phyloP scores from a whole-genome alignment of 2,888 invertebrate genomes.

The Andrena fulva region DNA sequence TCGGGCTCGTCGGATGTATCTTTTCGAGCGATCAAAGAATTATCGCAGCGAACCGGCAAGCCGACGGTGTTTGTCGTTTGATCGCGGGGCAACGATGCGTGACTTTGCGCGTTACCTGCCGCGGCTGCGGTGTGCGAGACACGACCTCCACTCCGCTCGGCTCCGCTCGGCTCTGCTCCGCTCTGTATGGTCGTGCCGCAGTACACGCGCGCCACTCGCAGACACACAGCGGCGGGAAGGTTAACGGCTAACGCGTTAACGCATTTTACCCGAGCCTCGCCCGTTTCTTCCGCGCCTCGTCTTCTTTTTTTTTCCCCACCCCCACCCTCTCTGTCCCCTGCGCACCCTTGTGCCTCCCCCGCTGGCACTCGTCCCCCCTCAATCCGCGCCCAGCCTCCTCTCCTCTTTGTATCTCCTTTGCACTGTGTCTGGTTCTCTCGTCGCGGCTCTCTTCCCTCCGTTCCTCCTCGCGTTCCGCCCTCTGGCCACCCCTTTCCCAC shows the following conservation, averaged over 20 bases:
- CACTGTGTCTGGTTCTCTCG: constrained; percentile 42
- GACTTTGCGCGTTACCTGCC: constrained; percentile 66
- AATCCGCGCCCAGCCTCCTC: constrained; percentile 8
- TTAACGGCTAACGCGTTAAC: constrained; percentile 76
- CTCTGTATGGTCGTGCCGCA: constrained; percentile 7
- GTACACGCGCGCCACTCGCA: constrained; percentile 30
- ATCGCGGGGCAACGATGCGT: constrained; percentile 79
- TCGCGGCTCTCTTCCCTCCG: constrained; percentile 51
- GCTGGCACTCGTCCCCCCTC: constrained; percentile 12
- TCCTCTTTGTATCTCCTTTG: constrained; percentile 63
- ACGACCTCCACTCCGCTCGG: constrained; percentile 43
- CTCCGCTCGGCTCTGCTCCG: constrained; percentile 28
- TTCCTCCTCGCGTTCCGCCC: constrained; percentile 45
- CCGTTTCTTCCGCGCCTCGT: constrained; percentile 19
- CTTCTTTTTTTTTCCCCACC: constrained; percentile 5
- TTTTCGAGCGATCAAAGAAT: constrained; percentile 83
- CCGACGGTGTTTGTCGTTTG: constrained; percentile 78
- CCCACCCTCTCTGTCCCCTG: constrained; percentile 7
- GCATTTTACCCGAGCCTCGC: constrained; percentile 64
- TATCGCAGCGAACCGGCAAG: constrained; percentile 77
- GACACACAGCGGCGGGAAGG: constrained; percentile 42
- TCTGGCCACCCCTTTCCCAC: constrained; percentile 27
- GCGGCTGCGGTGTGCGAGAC: constrained; percentile 48
- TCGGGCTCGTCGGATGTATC: constrained; percentile 74
- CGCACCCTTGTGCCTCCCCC: constrained; percentile 1